Base-by-base conservation (phyloP, 1,140 invertebrate genomes). In the Goniozus legneri region DNA sequence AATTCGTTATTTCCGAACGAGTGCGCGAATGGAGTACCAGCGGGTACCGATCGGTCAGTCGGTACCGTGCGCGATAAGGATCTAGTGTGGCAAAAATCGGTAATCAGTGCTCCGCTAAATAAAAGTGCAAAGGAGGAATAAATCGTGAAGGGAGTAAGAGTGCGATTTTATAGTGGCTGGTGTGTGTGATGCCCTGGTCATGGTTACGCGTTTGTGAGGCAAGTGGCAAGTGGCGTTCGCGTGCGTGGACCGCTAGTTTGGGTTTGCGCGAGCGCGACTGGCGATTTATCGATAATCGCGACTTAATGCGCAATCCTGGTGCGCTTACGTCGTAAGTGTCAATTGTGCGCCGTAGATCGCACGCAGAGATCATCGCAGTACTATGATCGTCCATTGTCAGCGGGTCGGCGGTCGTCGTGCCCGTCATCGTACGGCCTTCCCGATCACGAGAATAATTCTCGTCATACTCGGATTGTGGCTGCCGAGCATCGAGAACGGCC, bases 151-250 rank as follows among this genome's bases (percentile, higher is more conserved):
- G 39, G 21, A 42, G 44, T 50, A 41, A 41, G 44, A 48, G 39
- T 45, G 49, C 38, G 24, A 10, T 27, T 27, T 27, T 27, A 27
- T 4, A 10, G 24, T 18, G 41, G 18, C 33, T 43, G 44, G 61
- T 62, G 60, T 71, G 62, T 72, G 70, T 70, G 69, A 71, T 71
- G 69, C 69, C 56, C 70, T 71, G 67, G 63, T 69, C 67, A 67
- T 67, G 65, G 67, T 67, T 69, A 63, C 58, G 52, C 61, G 68
- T 71, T 65, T 69, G 68, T 69, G 70, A 69, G 68, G 67, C 60
- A 58, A 69, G 65, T 64, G 59, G 64, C 50, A 64, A 67, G 57
- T 62, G 62, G 64, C 53, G 62, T 48, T 49, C 51, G 49, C 34
- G 53, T n/a, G n/a, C n/a, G n/a, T n/a, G n/a, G n/a, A n/a, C n/a